A percentile compares a stretch with the other conserved stretches of the same genome.
Conservation (phyloP, 1,140 invertebrate genomes). For the Ganaspis sp. region DNA sequence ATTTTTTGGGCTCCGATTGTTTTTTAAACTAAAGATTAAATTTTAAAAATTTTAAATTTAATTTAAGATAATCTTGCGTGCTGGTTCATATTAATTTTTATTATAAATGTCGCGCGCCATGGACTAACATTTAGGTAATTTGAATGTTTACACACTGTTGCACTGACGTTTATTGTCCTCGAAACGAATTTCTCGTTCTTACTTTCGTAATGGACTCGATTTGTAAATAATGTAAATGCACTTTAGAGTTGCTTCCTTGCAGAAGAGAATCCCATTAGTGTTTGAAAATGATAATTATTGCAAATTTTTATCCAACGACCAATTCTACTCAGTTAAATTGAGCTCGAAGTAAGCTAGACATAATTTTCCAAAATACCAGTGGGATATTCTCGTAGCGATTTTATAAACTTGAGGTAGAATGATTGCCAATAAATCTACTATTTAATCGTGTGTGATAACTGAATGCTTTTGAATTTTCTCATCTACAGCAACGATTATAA, state of each 20-base stretch:
- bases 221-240: constrained; percentile 72
- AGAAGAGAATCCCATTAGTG: constrained; percentile 23
- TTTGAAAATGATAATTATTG: not conserved
- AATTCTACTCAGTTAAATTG: not conserved
- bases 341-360: not conserved
- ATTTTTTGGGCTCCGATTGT: too few relatives aligned
- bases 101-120: not conserved
- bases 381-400: constrained; percentile 14
- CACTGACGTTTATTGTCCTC: not conserved
- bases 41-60: too few relatives aligned
- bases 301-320: constrained; percentile 3
- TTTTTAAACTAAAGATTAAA: too few relatives aligned
- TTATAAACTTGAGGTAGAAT: constrained; percentile 7
- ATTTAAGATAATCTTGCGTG: not conserved
- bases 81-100: not conserved
- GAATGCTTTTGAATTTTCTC: not conserved
- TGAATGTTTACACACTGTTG: constrained; percentile 15
- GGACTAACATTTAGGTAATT: constrained; percentile 16
- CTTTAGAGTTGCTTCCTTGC: constrained; percentile 46
- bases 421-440: not conserved
- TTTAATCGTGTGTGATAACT: constrained; percentile 1
- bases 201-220: constrained; percentile 12
- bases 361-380: not conserved
- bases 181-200: constrained; percentile 4
- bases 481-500: not conserved